These are phyloP conservation scores for Sitta carolinensis DNA, from an alignment of 2,797 vertebrate genomes.

Conservation along the genomic window DNA sequence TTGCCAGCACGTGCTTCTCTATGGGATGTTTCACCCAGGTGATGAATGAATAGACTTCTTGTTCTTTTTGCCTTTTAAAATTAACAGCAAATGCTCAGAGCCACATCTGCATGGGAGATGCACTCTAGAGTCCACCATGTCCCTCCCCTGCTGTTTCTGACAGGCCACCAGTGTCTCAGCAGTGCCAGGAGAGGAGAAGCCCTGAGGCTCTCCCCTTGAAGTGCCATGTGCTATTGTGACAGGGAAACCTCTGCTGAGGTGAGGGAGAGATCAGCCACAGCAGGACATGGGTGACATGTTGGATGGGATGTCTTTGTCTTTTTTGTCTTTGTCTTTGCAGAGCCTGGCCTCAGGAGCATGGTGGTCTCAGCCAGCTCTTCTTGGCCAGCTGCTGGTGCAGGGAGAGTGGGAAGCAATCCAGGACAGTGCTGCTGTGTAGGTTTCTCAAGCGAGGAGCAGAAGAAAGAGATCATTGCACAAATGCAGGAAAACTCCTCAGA, in stretches of 20 bases:
- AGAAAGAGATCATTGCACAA: neutral
- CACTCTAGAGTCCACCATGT: neutral
- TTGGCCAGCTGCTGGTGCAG: neutral
- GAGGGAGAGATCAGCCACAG: neutral
- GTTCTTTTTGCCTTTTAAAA: neutral
- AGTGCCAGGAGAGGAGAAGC: neutral
- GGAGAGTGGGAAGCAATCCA: neutral
- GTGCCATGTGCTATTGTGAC: neutral
- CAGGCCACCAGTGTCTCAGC: neutral
- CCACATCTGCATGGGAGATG: neutral
- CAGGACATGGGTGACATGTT: too few relatives aligned
- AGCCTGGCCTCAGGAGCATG: neutral
- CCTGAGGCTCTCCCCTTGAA: neutral
- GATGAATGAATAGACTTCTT: neutral
- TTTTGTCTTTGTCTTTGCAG: rapidly evolving
- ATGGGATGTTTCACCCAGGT: neutral
- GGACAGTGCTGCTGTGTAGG: neutral
- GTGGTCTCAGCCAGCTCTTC: neutral
- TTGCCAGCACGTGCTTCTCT: neutral
- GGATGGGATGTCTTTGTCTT: too few relatives aligned
- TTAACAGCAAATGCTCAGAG: neutral
- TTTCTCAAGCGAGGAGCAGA: neutral
- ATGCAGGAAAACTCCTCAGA: neutral
- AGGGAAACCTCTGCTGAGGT: neutral
- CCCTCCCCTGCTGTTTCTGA: neutral